Evolutionary conservation across 2,113 vertebrate species (phyloP).

Genomic region (Cyprinodon brontotheroides): DNA sequence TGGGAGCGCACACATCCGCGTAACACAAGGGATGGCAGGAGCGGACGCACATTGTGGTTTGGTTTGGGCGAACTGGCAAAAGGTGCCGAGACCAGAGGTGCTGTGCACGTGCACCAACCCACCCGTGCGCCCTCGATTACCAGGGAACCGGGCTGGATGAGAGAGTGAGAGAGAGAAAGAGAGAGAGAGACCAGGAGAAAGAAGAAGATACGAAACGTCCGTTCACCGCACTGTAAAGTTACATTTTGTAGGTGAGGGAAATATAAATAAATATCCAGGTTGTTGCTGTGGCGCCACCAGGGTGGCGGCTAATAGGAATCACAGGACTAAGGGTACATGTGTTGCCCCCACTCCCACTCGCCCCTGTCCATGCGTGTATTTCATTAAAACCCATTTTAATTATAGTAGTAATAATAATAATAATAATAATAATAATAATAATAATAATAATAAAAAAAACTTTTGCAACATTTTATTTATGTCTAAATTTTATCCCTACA

Average conservation of each 20-base stretch:
- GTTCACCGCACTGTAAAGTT: constrained; percentile 57
- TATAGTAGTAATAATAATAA: too few species aligned
- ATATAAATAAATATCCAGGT: neutral
- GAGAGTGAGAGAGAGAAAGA: neutral
- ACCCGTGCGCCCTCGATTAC: constrained; percentile 8
- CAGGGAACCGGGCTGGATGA: neutral
- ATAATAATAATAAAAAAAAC: too few species aligned
- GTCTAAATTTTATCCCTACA: too few species aligned
- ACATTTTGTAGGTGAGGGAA: neutral
- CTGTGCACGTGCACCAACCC: constrained; percentile 30
- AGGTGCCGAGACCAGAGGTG: constrained; percentile 40
- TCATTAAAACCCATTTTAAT: too few species aligned
- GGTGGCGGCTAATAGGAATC: too few species aligned
- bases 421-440: too few species aligned
- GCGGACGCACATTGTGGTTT: neutral
- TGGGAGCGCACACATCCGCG: neutral
- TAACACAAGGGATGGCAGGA: neutral
- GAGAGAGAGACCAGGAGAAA: neutral
- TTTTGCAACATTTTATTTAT: too few species aligned
- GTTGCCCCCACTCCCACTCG: too few species aligned
- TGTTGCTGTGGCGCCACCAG: neutral
- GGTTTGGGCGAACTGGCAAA: constrained; percentile 54
- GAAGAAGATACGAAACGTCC: constrained; percentile 11
- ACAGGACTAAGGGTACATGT: too few species aligned
- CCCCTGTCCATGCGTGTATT: too few species aligned